These are phyloP conservation scores for Aproaerema taeniolella DNA, from an alignment of 2,888 invertebrate species.

Conservation along the genomic window DNA sequence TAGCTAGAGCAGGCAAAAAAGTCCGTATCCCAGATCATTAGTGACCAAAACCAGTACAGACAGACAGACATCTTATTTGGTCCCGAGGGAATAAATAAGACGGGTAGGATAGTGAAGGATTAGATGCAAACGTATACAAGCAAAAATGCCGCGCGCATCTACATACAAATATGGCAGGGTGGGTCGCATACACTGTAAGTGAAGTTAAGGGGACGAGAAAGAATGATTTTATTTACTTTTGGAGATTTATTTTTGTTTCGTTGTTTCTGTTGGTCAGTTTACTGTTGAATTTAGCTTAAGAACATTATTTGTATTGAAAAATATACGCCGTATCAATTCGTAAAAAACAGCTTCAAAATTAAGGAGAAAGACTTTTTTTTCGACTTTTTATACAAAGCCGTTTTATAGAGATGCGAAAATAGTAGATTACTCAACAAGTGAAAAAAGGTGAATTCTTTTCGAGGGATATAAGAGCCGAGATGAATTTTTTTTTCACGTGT, in stretches of 20 bases:
- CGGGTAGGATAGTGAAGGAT: constrained; percentile 57
- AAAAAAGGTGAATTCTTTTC: no score
- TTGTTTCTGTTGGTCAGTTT: no score
- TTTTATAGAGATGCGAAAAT: no score
- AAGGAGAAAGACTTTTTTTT: no score
- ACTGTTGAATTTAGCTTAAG: no score
- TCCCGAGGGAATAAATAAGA: constrained; percentile 56
- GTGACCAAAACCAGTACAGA: constrained; percentile 43
- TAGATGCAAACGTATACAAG: constrained; percentile 59
- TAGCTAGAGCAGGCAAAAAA: constrained; percentile 64
- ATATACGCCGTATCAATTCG: no score
- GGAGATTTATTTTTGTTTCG: not conserved
- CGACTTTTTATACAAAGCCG: no score
- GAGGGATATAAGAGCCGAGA: no score
- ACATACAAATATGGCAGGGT: constrained; percentile 53
- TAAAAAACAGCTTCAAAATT: no score
- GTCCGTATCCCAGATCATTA: constrained; percentile 59
- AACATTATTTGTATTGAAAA: no score
- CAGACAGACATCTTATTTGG: constrained; percentile 65
- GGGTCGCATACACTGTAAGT: not conserved
- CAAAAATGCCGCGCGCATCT: constrained; percentile 65
- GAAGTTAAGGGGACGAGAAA: not conserved
- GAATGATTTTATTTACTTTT: not conserved
- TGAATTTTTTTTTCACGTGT: no score
- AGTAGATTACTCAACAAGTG: no score